These are phyloP conservation scores for Butorides virescens DNA, from an alignment of 2,113 vertebrate species.

Conservation along the genomic window DNA sequence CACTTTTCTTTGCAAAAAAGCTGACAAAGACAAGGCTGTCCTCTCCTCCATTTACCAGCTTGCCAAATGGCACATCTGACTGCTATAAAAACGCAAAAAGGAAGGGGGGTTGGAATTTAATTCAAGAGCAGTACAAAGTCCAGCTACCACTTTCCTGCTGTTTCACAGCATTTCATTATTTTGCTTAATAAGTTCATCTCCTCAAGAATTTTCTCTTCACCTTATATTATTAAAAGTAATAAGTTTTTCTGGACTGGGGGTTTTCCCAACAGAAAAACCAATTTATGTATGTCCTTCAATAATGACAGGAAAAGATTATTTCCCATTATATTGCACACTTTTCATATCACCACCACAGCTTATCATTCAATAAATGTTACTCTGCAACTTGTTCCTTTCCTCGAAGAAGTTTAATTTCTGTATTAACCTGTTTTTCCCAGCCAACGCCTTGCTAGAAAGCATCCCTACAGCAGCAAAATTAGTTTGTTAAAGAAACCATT, in stretches of 20 bases:
- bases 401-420: conserved; percentile 80
- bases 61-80: conserved; percentile 67
- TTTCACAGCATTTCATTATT: conserved; percentile 83
- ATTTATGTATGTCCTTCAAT: conserved; percentile 84
- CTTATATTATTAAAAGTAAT: conserved; percentile 85
- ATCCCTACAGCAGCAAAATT: conserved; percentile 67
- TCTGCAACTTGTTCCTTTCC: conserved; percentile 76
- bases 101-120: conserved; percentile 68
- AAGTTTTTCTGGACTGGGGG: conserved; percentile 83
- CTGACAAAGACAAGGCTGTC: conserved; percentile 66
- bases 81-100: conserved; percentile 61
- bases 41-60: conserved; percentile 63
- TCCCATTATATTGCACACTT: conserved; percentile 81
- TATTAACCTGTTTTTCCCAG: conserved; percentile 79
- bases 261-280: conserved; percentile 84
- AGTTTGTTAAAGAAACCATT: conserved; percentile 77
- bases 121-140: conserved; percentile 77
- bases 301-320: conserved; percentile 83
- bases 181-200: conserved; percentile 85
- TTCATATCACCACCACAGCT: conserved; percentile 78
- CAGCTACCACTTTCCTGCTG: conserved; percentile 75
- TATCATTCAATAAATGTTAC: conserved; percentile 83
- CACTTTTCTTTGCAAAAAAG: conserved; percentile 59
- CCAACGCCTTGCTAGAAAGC: conserved; percentile 69
- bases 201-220: conserved; percentile 83